Conservation (phyloP, 1,140 invertebrate genomes). For the Brachionus sp. region DNA sequence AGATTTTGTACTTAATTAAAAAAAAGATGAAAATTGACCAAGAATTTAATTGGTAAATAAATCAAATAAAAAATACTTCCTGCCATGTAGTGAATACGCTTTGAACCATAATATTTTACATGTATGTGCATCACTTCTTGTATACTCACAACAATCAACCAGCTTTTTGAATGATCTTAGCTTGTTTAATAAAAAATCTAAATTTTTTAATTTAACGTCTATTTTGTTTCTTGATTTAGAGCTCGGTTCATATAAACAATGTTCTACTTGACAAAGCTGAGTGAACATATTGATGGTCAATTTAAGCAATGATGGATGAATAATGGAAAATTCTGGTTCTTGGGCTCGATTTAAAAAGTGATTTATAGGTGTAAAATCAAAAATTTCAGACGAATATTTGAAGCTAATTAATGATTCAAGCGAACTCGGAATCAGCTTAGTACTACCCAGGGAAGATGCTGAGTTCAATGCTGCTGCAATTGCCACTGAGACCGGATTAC, state of each 20-base stretch:
- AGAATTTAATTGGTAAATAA: too few relatives aligned
- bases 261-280: constrained; percentile 42
- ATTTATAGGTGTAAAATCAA: constrained; percentile 18
- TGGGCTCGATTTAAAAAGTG: constrained; percentile 9
- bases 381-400: constrained; percentile 30
- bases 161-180: background rate
- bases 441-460: background rate
- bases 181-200: constrained; percentile 3
- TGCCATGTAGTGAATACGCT: constrained; percentile 17
- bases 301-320: constrained; percentile 25
- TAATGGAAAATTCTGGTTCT: background rate
- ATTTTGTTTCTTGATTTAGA: background rate
- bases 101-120: constrained; percentile 19
- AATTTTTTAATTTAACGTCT: background rate
- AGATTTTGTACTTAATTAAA: too few relatives aligned
- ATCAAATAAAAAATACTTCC: background rate
- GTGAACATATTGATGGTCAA: constrained; percentile 3
- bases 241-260: constrained; percentile 15
- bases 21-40: too few relatives aligned
- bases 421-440: background rate
- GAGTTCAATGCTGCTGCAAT: constrained; percentile 41
- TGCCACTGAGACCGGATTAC: background rate
- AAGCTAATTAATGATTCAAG: constrained; percentile 15
- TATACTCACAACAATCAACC: background rate
- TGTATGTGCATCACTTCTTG: constrained; percentile 31